Base-by-base conservation (phyloP, 1,140 invertebrate species). In the Hesperophylax magnus region DNA sequence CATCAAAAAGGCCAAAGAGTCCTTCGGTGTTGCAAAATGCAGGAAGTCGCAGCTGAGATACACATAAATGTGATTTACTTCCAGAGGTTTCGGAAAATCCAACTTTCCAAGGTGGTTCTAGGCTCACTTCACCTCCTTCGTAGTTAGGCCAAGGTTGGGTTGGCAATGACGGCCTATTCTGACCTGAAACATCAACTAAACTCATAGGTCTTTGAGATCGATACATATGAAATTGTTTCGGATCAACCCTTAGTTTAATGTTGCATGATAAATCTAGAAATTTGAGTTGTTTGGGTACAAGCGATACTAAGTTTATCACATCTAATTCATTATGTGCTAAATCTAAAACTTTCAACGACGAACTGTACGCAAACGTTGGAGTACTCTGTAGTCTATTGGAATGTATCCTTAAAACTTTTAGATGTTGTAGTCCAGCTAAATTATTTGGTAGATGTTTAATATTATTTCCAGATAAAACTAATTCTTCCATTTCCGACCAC, bases 191-290 rank as follows among this genome's bases (percentile, higher is more conserved):
- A 85, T 96, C 95, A 1, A 97, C 94, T 14, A 97, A 87, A 83
- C 94, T 96, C 88, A 96, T 92, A 8, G 95, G 93, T 71, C 95
- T 89, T 86, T 96, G 93, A 22, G 93, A 93, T 86, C 94, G 92
- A 84, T 96, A 96, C 2, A 92, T 92, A 86, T 95, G 93, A 84
- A 96, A 95, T 86, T 96, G 95, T 77, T 94, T 92, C 7, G 95
- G 94, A 86, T 96, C 95, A 53, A 96, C 94, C 88, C 95, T 94
- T 8, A 96, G 87, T 84, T 95, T 93, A 20, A 93, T 90, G 85
- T 97, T 97, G 75, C 95, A 96, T 0, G 95, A 96, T 85, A 97
- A 92, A 85, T 97, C 96, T 53, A 97, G 88, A 86, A 96, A 96
- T 85, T 96, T 95, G 11, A 97, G 89, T 86, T 96, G 95, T 58